phyloP scores from a whole-genome alignment of 2,888 invertebrate genomes.

The Octonoba sinensis region DNA sequence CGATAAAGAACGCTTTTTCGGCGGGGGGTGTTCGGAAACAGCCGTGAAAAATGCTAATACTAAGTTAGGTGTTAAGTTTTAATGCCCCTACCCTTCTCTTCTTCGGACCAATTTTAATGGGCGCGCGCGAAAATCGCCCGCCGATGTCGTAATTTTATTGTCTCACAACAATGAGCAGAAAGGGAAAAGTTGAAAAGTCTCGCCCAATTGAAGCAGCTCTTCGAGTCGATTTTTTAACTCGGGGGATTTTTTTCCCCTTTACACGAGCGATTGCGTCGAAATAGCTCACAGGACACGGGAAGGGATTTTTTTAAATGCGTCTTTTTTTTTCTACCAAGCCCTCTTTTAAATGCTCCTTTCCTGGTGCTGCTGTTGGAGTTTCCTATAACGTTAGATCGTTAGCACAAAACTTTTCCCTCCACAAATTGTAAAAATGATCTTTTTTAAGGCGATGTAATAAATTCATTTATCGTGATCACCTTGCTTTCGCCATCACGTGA shows the following conservation, averaged over 20 bases:
- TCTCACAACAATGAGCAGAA: slow-evolving; percentile 60
- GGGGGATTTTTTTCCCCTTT: slow-evolving; percentile 19
- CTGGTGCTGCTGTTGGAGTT: background rate
- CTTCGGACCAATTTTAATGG: slow-evolving; percentile 50
- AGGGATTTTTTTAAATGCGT: background rate
- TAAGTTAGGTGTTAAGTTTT: slow-evolving; percentile 65
- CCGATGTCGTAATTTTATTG: slow-evolving; percentile 63
- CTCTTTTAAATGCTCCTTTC: background rate
- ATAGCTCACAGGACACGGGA: slow-evolving; percentile 3
- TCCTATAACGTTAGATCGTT: slow-evolving; percentile 26
- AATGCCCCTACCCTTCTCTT: slow-evolving; percentile 38
- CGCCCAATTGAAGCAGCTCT: slow-evolving; percentile 60
- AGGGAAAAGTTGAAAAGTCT: slow-evolving; percentile 51
- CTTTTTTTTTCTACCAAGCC: background rate
- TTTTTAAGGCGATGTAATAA: slow-evolving; percentile 56
- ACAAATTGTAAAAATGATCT: slow-evolving; percentile 51
- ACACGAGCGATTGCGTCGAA: slow-evolving; percentile 17
- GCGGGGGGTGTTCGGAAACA: background rate
- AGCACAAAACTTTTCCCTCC: slow-evolving; percentile 31
- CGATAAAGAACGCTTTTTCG: slow-evolving; percentile 39
- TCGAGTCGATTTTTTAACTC: slow-evolving; percentile 62
- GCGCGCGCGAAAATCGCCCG: slow-evolving; percentile 30
- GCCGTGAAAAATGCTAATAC: slow-evolving; percentile 63
- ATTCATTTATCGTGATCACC: slow-evolving; percentile 61
- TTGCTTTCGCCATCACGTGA: slow-evolving; percentile 37